Conservation (phyloP, 2,888 invertebrate genomes). For the Eupithecia pulchellata region DNA sequence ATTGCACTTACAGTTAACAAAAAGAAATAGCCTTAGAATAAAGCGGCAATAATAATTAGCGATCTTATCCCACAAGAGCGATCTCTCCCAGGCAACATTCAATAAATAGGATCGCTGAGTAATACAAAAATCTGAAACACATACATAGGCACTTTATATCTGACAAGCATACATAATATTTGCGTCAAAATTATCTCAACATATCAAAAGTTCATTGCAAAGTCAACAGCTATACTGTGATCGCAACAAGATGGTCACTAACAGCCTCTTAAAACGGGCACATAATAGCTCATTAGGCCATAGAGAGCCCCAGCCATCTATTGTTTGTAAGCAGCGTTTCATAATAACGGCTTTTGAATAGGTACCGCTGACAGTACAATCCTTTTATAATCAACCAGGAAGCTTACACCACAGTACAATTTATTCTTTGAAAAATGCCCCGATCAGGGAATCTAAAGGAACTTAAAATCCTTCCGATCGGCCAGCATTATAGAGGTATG, state of each 20-base stretch:
- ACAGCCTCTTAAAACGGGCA: conserved; percentile 61
- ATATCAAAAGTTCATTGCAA: conserved; percentile 4
- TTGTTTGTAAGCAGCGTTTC: conserved; percentile 76
- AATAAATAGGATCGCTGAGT: too few species aligned
- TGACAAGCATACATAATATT: background rate
- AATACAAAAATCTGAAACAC: too few species aligned
- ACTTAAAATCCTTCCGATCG: too few species aligned
- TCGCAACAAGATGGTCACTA: conserved; percentile 52
- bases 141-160: background rate
- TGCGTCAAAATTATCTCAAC: conserved; percentile 2
- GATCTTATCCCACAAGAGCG: too few species aligned
- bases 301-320: conserved; percentile 66
- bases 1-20: too few species aligned
- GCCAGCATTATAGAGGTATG: too few species aligned
- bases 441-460: too few species aligned
- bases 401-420: conserved; percentile 45
- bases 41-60: too few species aligned
- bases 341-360: conserved; percentile 75
- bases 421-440: too few species aligned
- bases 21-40: too few species aligned
- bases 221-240: conserved; percentile 11
- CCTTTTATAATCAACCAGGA: conserved; percentile 50
- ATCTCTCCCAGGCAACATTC: too few species aligned
- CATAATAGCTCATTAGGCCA: conserved; percentile 81
- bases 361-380: conserved; percentile 61